Percentiles rank a stretch among this genome's conserved stretches.
These are phyloP conservation scores for Engraulis encrasicolus DNA, from an alignment of 2,113 vertebrate genomes.

Conservation along the genomic window DNA sequence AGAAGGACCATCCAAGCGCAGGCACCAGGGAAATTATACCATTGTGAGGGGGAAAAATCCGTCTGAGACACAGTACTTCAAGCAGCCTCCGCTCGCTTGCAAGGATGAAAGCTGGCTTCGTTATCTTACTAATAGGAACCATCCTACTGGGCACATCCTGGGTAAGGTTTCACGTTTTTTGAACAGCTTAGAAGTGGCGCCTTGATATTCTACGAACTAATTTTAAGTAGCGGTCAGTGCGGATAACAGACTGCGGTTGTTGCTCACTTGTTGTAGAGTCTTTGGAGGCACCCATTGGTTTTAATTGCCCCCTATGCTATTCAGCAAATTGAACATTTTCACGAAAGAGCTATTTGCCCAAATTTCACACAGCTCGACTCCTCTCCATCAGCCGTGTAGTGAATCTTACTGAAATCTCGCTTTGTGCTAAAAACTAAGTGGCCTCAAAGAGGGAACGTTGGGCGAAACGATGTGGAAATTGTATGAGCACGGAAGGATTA, in stretches of 20 bases:
- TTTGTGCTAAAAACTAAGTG: not conserved
- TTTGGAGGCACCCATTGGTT: not conserved
- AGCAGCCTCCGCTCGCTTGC: conserved; percentile 63
- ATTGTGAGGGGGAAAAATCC: conserved; percentile 43
- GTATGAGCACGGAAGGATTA: not conserved
- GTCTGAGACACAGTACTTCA: conserved; percentile 52
- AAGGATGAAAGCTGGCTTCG: conserved; percentile 74
- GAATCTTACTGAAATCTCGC: not conserved
- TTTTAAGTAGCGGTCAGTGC: not conserved
- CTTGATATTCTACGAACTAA: conserved; percentile 17
- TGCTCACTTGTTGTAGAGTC: conserved; percentile 2
- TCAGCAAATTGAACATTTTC: not conserved
- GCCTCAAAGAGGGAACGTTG: not conserved
- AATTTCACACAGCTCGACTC: not conserved
- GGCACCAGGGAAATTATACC: conserved; percentile 41
- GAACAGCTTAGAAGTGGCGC: conserved; percentile 38
- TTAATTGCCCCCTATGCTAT: not conserved
- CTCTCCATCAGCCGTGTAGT: not conserved
- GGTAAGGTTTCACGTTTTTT: conserved; percentile 63
- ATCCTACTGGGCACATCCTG: conserved; percentile 69
- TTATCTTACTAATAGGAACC: conserved; percentile 69
- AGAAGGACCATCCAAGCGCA: conserved; percentile 39
- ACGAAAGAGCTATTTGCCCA: not conserved
- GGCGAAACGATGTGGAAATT: not conserved
- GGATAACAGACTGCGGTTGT: conserved; percentile 17